These are phyloP conservation scores for Mobula hypostoma DNA, from an alignment of 2,113 vertebrate species.

Conservation along the genomic window DNA sequence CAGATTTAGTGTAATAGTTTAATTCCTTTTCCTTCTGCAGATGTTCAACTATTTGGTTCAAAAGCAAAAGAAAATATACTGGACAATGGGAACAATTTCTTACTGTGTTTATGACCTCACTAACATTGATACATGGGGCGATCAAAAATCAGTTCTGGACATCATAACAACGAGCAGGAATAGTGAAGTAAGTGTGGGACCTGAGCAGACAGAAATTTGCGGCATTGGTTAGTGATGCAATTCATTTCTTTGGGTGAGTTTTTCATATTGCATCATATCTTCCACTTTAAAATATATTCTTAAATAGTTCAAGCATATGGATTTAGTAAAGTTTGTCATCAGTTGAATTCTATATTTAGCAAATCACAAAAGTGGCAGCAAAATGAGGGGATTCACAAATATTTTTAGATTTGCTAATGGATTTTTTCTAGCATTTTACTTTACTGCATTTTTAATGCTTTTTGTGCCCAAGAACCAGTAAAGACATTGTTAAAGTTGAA, in stretches of 20 bases:
- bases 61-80: constrained; percentile 42
- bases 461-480: neutral
- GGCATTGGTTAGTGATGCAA: neutral
- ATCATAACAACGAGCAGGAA: constrained; percentile 40
- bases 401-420: neutral
- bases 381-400: neutral
- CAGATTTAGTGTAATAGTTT: neutral
- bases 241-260: neutral
- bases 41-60: constrained; percentile 38
- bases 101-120: constrained; percentile 10
- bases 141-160: constrained; percentile 38
- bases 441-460: neutral
- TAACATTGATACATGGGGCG: constrained; percentile 13
- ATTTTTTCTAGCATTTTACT: neutral
- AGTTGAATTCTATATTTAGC: neutral
- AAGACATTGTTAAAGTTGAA: neutral
- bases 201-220: neutral
- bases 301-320: neutral
- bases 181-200: neutral
- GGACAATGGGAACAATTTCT: constrained; percentile 36
- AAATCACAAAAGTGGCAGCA: neutral
- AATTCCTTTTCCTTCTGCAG: neutral
- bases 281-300: neutral
- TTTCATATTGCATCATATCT: neutral
- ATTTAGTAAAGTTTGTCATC: neutral